Evolutionary conservation across 2,113 vertebrate genomes (phyloP).

Genomic region (Nansenia antarctica): DNA sequence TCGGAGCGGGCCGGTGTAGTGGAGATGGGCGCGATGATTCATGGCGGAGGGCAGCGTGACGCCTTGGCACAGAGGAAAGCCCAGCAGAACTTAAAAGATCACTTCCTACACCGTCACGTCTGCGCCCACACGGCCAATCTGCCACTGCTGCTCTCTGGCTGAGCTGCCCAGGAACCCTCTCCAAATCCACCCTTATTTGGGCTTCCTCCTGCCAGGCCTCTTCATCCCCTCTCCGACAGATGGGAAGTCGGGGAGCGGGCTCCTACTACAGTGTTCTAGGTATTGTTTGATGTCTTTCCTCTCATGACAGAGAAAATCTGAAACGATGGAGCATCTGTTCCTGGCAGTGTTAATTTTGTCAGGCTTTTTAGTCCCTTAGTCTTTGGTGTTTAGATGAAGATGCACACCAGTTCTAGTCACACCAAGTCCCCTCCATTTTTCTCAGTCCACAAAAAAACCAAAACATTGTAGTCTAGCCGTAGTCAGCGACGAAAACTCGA

Average conservation of each 20-base stretch:
- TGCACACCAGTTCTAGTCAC: no score
- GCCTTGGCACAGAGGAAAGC: slow-evolving; percentile 46
- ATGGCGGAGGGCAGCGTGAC: slow-evolving; percentile 32
- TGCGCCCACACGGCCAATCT: slow-evolving; percentile 72
- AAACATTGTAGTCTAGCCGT: no score
- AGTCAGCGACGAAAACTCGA: no score
- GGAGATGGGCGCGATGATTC: background rate
- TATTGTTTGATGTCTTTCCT: background rate
- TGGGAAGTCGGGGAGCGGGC: no score
- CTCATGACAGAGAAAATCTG: background rate
- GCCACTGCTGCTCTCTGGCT: slow-evolving; percentile 46
- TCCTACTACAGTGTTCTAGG: background rate
- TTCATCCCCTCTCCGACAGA: background rate
- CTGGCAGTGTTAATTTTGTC: no score
- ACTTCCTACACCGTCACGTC: slow-evolving; percentile 56
- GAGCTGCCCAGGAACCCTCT: slow-evolving; percentile 26
- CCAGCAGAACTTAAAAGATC: slow-evolving; percentile 49
- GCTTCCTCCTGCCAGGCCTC: slow-evolving; percentile 12
- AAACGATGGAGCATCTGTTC: background rate
- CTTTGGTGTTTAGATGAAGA: no score
- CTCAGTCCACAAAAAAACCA: no score
- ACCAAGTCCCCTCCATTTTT: no score
- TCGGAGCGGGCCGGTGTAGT: no score
- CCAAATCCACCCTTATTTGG: slow-evolving; percentile 24
- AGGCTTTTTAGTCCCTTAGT: no score